Conservation (phyloP, 2,797 vertebrate genomes). For the Intellagama lesueurii region DNA sequence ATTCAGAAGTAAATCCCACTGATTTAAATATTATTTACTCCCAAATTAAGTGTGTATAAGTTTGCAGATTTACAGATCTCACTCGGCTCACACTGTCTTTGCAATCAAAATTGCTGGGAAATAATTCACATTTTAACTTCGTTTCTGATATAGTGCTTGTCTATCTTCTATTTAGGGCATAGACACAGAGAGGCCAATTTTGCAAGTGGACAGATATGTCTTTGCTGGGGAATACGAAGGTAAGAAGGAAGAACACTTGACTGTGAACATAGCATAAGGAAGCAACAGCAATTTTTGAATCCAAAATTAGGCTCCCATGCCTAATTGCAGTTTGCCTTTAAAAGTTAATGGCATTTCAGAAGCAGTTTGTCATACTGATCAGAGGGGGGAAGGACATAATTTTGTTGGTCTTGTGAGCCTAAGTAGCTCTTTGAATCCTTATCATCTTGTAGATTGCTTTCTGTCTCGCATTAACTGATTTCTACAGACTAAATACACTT, state of each 20-base stretch:
- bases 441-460: neutral
- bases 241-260: conserved; percentile 64
- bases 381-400: neutral
- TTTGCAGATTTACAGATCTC: neutral
- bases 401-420: neutral
- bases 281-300: neutral
- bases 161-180: conserved; percentile 82
- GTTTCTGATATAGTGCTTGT: neutral
- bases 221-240: conserved; percentile 97
- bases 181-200: conserved; percentile 91
- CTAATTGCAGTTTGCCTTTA: neutral
- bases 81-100: neutral
- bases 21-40: neutral
- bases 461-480: too few species aligned
- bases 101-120: neutral
- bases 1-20: neutral
- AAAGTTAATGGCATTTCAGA: neutral
- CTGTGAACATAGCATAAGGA: neutral
- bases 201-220: conserved; percentile 93
- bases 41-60: too few species aligned
- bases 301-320: neutral
- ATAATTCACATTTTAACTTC: neutral
- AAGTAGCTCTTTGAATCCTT: neutral
- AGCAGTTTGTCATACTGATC: neutral
- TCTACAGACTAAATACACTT: too few species aligned